These are phyloP conservation scores for Babyrousa celebensis DNA, from an alignment of 2,797 vertebrate species.

Conservation along the genomic window DNA sequence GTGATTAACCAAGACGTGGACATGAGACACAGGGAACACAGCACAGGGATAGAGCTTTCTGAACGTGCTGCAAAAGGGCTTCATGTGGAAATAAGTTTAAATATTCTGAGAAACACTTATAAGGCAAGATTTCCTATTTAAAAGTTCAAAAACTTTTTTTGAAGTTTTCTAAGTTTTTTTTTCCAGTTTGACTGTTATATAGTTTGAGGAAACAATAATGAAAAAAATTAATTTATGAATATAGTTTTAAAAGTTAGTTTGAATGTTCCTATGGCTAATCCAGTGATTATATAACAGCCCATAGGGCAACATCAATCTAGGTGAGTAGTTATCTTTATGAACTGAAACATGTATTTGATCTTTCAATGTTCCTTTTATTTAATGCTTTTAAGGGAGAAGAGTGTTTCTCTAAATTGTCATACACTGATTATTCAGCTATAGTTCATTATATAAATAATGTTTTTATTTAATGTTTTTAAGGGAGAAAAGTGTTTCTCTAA, in stretches of 20 bases:
- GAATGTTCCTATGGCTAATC: background rate
- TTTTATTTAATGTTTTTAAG: background rate
- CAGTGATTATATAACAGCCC: background rate
- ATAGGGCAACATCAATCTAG: background rate
- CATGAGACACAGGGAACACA: background rate
- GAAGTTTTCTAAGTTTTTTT: background rate
- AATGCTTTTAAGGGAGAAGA: background rate
- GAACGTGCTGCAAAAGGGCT: background rate
- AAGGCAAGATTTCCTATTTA: background rate
- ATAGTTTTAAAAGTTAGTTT: constrained; percentile 4
- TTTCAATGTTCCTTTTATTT: background rate
- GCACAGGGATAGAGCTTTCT: background rate
- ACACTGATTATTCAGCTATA: background rate
- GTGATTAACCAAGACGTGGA: background rate
- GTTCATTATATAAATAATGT: background rate
- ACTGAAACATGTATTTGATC: background rate
- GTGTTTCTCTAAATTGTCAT: background rate
- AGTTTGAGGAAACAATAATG: background rate
- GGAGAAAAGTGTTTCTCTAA: background rate
- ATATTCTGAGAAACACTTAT: background rate
- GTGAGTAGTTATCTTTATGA: background rate
- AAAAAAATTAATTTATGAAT: background rate
- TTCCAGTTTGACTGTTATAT: background rate
- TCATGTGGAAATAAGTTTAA: background rate
- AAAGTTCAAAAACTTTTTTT: constrained; percentile 5